Evolutionary conservation across 1,140 invertebrate species (phyloP).

Genomic region (Bombus difficillimus): DNA sequence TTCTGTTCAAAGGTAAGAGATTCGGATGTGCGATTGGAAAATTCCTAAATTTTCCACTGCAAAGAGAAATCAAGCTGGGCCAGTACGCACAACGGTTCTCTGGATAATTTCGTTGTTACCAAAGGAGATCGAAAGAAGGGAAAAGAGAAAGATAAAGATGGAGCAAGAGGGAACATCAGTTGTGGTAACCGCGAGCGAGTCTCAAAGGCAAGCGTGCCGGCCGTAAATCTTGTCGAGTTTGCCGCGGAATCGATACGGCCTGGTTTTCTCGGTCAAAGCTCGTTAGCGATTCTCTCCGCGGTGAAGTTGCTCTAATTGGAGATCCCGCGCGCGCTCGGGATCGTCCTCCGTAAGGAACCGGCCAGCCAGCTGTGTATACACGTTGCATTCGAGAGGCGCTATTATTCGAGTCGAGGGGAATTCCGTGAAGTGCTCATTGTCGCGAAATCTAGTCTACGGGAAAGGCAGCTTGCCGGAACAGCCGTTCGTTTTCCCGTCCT

Average conservation of each 20-base stretch:
- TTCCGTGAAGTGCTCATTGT: constrained; percentile 38
- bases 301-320: constrained; percentile 64
- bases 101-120: not conserved
- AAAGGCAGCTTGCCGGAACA: constrained; percentile 25
- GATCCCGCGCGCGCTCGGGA: constrained; percentile 48
- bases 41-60: no score
- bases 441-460: constrained; percentile 42
- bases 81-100: not conserved
- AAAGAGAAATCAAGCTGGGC: no score
- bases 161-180: no score
- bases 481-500: constrained; percentile 46
- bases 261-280: constrained; percentile 65
- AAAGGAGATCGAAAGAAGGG: not conserved
- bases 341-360: constrained; percentile 51
- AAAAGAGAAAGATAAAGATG: not conserved
- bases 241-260: constrained; percentile 59
- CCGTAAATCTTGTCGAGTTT: constrained; percentile 54
- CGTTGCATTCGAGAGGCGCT: constrained; percentile 50
- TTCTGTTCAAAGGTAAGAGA: no score
- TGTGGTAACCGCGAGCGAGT: constrained; percentile 12
- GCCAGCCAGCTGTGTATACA: constrained; percentile 2
- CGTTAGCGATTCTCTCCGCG: constrained; percentile 61
- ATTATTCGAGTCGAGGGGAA: constrained; percentile 50
- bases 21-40: no score
- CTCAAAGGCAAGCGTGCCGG: constrained; percentile 28